phyloP scores from a whole-genome alignment of 2,888 invertebrate species.

The Lepidonotus clava region DNA sequence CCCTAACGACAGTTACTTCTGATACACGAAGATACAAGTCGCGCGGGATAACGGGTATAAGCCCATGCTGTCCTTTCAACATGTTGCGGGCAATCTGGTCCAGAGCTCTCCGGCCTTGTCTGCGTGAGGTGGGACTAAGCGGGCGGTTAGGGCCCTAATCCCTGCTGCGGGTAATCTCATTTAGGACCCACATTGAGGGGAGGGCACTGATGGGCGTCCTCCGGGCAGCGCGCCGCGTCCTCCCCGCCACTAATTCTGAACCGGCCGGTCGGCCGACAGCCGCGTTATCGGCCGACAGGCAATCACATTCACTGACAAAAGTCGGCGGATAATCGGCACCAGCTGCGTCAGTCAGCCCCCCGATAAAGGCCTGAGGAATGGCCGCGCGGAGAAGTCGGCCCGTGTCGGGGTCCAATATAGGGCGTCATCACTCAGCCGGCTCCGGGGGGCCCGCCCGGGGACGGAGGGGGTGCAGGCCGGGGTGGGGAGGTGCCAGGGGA shows the following conservation, averaged over 20 bases:
- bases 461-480: no score
- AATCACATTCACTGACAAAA: slow-evolving; percentile 41
- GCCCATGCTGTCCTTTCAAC: neutral
- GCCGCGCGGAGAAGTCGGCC: neutral
- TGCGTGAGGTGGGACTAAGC: no score
- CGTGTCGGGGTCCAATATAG: neutral
- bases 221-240: neutral
- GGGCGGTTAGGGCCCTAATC: neutral
- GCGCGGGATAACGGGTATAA: neutral
- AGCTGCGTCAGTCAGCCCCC: neutral
- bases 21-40: neutral
- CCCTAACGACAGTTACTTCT: no score
- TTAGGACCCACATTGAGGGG: neutral
- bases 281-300: slow-evolving; percentile 38
- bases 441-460: no score
- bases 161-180: slow-evolving; percentile 19
- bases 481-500: neutral
- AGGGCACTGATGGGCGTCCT: slow-evolving; percentile 18
- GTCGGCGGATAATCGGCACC: slow-evolving; percentile 22
- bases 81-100: no score
- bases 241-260: no score
- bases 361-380: neutral
- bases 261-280: slow-evolving; percentile 11
- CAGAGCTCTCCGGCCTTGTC: neutral
- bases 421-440: neutral